These are phyloP conservation scores for Melierax canorus DNA, from an alignment of 2,113 vertebrate species.

Conservation along the genomic window DNA sequence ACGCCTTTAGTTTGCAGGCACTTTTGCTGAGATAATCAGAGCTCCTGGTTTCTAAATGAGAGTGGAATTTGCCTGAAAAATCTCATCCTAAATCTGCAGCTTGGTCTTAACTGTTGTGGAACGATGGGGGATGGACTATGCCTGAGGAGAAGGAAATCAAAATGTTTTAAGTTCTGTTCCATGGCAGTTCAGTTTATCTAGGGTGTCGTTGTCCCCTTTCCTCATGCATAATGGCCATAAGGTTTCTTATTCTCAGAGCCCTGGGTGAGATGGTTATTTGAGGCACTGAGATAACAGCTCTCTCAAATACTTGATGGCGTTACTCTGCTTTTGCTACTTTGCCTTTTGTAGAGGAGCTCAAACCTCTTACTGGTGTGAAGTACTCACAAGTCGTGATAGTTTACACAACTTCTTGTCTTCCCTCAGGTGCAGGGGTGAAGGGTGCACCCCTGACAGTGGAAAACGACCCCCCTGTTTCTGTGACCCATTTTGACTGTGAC, in stretches of 20 bases:
- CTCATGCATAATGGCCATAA: background rate
- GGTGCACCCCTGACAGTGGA: background rate
- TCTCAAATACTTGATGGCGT: background rate
- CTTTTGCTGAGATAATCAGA: background rate
- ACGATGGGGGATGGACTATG: background rate
- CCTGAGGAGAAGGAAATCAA: background rate
- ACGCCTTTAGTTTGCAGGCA: background rate
- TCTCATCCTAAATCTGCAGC: background rate
- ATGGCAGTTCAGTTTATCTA: background rate
- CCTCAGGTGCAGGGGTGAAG: background rate
- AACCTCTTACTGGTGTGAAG: background rate
- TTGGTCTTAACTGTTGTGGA: background rate
- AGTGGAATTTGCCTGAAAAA: background rate
- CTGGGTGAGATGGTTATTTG: background rate
- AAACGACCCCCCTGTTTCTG: background rate
- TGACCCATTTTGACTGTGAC: background rate
- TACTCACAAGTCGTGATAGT: background rate
- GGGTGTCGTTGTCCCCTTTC: background rate
- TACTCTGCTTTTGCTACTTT: background rate
- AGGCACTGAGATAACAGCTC: background rate
- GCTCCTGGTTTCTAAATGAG: background rate
- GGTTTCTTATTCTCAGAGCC: background rate
- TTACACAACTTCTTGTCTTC: background rate
- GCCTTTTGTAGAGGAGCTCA: background rate
- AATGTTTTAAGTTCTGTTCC: background rate